Evolutionary conservation across 1,140 invertebrate species (phyloP), one percentile per base, ranked within the genome.

Genomic region (Hyles euphorbiae): DNA sequence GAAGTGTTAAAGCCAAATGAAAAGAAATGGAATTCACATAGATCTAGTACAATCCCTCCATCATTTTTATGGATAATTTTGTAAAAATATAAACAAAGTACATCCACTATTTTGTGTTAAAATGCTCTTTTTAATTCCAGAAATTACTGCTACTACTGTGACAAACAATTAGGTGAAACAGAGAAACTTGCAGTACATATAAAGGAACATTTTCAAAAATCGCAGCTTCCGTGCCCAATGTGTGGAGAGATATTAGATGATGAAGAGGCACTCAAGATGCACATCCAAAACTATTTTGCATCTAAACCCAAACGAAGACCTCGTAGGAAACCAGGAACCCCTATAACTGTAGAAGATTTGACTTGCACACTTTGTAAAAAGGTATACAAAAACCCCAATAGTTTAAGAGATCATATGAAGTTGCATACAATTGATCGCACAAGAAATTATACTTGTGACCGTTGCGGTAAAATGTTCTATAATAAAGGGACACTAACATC

Each of bases 401-500:
- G 76, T 45, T 55, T 83, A 9, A 57, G 72, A 9, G 75, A 77
- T 7, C 83, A 87, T 53, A 63, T 76, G 50, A 69, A 79, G 56
- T 57, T 72, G n/a, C 83, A 81, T 33, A 78, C 71, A 5, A 61
- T 56, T 10, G 77, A 87, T 0, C 63, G 83, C 5, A 79, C 81
- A 67, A 63, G 78, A 6, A 70, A 87, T 32, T 78, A 83, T 50
- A 85, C 75, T 1, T 87, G 83, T 61, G 82, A 87, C 4, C 68
- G 78, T 40, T 87, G 83, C 56, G 82, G 83, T 0, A 87, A 87
- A 58, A 68, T 76, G 46, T 87, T 87, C 50, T 72, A 70, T 40
- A 79, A 74, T 33, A 83, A 82, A 66, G 72, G 76, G 6, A 80
- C 76, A 3, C 49, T 87, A 6, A 74, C 70, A 0, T 74, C 67